Evolutionary conservation across 2,113 vertebrate species (phyloP).

Genomic region (Puffinus mauretanicus): DNA sequence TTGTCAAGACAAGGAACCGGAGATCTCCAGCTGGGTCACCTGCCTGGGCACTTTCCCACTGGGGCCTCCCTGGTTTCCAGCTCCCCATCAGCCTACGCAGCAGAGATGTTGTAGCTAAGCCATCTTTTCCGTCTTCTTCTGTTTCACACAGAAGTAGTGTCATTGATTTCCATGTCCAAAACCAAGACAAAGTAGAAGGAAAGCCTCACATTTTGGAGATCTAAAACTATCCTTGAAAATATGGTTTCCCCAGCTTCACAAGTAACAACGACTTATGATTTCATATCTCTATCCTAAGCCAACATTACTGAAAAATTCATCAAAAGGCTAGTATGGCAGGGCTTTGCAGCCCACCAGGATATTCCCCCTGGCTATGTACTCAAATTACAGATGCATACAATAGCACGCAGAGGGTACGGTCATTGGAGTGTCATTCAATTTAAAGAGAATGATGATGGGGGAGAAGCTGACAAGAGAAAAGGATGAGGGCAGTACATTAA

Average conservation of each 20-base stretch:
- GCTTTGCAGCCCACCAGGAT: not conserved
- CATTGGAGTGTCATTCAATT: not conserved
- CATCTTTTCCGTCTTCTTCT: not conserved
- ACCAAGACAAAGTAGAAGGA: not conserved
- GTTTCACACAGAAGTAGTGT: not conserved
- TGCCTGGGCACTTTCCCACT: not conserved
- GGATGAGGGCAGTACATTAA: not conserved
- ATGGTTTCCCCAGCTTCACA: not conserved
- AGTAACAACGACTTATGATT: not conserved
- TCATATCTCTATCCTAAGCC: not conserved
- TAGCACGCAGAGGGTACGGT: accelerated
- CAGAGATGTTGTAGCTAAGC: not conserved
- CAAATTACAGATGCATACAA: not conserved
- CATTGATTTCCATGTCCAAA: not conserved
- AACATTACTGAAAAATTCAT: not conserved
- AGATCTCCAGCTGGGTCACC: not conserved
- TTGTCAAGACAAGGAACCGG: not conserved
- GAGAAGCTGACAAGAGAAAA: not conserved
- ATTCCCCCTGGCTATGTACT: not conserved
- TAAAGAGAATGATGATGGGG: not conserved
- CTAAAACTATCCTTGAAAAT: not conserved
- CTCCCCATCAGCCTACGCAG: not conserved
- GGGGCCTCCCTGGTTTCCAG: not conserved
- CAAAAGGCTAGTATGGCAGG: not conserved
- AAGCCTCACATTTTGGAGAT: not conserved